Evolutionary conservation across 2,888 invertebrate genomes (phyloP).

Genomic region (Globia sparganii): DNA sequence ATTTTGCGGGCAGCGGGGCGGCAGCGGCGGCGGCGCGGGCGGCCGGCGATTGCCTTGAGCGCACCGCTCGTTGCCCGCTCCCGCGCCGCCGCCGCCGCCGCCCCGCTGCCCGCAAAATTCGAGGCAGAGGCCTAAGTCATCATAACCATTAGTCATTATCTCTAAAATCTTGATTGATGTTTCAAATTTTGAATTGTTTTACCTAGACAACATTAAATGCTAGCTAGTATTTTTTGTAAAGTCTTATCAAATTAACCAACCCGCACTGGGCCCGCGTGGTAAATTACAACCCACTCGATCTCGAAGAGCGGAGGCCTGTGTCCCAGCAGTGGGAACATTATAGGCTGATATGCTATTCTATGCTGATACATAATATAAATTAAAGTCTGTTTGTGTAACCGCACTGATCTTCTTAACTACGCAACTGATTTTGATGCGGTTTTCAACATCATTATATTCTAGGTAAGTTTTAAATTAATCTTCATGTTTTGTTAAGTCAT

Average conservation of each 20-base stretch:
- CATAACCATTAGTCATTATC: too few species aligned
- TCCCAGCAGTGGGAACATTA: neutral
- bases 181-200: neutral
- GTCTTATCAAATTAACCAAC: neutral
- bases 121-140: too few species aligned
- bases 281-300: neutral
- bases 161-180: constrained; percentile 7
- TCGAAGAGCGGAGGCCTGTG: neutral
- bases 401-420: neutral
- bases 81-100: too few species aligned
- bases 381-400: neutral
- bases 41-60: too few species aligned
- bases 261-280: neutral
- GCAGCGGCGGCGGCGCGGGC: too few species aligned
- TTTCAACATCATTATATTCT: neutral
- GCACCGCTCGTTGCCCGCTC: too few species aligned
- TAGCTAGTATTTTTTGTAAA: neutral
- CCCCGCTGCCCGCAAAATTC: too few species aligned
- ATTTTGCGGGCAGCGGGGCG: too few species aligned
- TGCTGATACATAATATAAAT: neutral
- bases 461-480: neutral
- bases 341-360: neutral
- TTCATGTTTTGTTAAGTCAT: neutral
- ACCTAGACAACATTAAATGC: neutral
- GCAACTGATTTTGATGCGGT: neutral